These are phyloP conservation scores for Phrynocephalus forsythii DNA, from an alignment of 2,797 vertebrate genomes.

Conservation along the genomic window DNA sequence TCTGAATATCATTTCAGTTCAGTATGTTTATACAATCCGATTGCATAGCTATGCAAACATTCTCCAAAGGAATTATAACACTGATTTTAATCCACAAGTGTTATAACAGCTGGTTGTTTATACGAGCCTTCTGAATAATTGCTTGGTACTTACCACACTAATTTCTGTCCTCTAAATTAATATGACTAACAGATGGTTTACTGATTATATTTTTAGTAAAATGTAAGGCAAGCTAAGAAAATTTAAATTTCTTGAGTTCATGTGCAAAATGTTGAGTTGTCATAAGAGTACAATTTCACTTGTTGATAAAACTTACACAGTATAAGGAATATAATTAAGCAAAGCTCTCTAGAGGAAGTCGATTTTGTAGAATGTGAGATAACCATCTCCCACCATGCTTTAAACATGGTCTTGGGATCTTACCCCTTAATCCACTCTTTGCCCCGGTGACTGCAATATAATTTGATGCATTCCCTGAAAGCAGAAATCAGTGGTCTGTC, in stretches of 20 bases:
- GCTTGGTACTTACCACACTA: slow-evolving; percentile 1
- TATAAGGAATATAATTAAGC: not conserved
- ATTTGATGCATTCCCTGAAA: not conserved
- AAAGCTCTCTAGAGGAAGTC: not conserved
- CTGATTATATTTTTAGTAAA: not conserved
- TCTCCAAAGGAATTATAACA: slow-evolving; percentile 2
- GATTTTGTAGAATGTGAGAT: not conserved
- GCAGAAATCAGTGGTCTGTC: not conserved
- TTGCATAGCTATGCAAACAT: not conserved
- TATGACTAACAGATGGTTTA: not conserved
- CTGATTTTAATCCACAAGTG: slow-evolving; percentile 4
- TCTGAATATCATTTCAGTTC: not conserved
- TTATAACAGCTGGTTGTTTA: slow-evolving; percentile 13
- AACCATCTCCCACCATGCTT: not conserved
- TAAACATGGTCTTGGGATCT: not conserved
- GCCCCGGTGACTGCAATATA: not conserved
- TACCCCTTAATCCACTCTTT: not conserved
- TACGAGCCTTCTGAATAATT: slow-evolving; percentile 23
- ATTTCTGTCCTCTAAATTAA: slow-evolving; percentile 6
- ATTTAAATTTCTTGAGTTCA: not conserved
- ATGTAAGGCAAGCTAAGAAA: not conserved
- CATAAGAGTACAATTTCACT: not conserved
- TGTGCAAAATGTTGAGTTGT: not conserved
- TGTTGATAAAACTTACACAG: not conserved
- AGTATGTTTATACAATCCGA: not conserved